Evolutionary conservation across 1,140 invertebrate species (phyloP).

Genomic region (Magallana ariakensis): DNA sequence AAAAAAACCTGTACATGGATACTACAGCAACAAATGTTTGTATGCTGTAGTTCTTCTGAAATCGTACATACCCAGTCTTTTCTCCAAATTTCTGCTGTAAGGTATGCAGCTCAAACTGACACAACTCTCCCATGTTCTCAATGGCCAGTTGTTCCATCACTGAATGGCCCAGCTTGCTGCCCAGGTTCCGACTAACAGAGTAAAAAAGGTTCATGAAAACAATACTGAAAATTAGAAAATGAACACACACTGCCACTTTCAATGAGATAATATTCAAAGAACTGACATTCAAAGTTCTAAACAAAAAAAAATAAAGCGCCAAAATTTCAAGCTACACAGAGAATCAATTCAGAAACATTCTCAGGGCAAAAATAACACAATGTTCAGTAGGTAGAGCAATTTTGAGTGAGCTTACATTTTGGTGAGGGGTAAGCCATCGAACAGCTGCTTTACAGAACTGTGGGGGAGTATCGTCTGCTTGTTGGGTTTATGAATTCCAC

Average conservation of each 20-base stretch:
- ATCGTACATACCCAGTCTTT: constrained; percentile 73
- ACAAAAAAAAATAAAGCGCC: too few relatives aligned
- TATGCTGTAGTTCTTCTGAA: too few relatives aligned
- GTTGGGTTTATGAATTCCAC: constrained; percentile 96
- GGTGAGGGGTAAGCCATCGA: constrained; percentile 83
- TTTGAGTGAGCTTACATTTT: constrained; percentile 79
- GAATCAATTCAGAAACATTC: too few relatives aligned
- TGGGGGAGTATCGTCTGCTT: constrained; percentile 93
- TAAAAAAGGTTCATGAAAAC: background rate
- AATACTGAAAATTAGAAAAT: too few relatives aligned
- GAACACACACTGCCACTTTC: too few relatives aligned
- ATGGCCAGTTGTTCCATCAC: constrained; percentile 83
- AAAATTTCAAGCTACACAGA: too few relatives aligned
- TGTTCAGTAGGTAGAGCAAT: too few relatives aligned
- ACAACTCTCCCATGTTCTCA: constrained; percentile 82
- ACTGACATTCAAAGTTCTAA: too few relatives aligned
- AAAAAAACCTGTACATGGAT: too few relatives aligned
- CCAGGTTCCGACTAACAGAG: constrained; percentile 74
- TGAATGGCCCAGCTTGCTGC: constrained; percentile 78
- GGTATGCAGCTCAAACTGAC: constrained; percentile 64
- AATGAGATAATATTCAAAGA: too few relatives aligned
- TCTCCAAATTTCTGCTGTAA: constrained; percentile 72
- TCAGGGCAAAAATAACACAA: too few relatives aligned
- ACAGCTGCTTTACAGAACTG: constrained; percentile 84
- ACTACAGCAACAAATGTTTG: too few relatives aligned